Evolutionary conservation across 2,113 vertebrate species (phyloP), one percentile per base, ranked within the genome.

Genomic region (Rostratula benghalensis): DNA sequence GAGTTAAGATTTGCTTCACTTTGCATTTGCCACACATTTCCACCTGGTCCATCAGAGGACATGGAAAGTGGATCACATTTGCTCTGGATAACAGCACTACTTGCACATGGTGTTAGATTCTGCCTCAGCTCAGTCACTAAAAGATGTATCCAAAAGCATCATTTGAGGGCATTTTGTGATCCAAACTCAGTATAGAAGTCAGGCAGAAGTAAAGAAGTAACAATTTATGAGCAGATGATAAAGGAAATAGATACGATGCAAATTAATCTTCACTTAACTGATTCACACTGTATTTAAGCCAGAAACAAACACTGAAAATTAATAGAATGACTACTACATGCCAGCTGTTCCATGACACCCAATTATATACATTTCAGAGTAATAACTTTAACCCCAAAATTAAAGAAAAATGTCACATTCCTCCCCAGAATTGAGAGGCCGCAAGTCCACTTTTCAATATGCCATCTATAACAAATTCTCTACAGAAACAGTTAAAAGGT

Each of bases 271-370:
- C 53, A 73, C 37, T 91, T 89, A 87, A 95, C 54, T 54, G 57
- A 76, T 81, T 71, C 43, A 46, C 31, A 53, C 84, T 90, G 39
- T 82, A 73, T 37, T 43, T 75, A 88, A 83, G 56, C 54, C 68
- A 96, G 89, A 86, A 73, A 57, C 31, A 78, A 95, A 81, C 56
- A 77, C 27, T 68, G 31, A 77, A 97, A 93, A 91, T 61, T 39
- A 75, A 59, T 27, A 65, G n/a, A 93, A 57, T 53, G 87, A 88
- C n/a, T 89, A 31, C 46, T 87, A 19, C 46, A 85, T 90, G 46
- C 85, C 93, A 97, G 92, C 94, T 93, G 59, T 93, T 37, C 83
- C 59, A 41, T 30, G 92, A 92, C 67, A 84, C 90, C 45, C 82
- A 41, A 83, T 88, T 85, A 60, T 25, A 86, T 79, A 54, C 51